A percentile compares a stretch with the other conserved stretches of the same genome.
These are phyloP conservation scores for Bombus pyrosoma DNA, from an alignment of 1,140 invertebrate species.

Conservation along the genomic window DNA sequence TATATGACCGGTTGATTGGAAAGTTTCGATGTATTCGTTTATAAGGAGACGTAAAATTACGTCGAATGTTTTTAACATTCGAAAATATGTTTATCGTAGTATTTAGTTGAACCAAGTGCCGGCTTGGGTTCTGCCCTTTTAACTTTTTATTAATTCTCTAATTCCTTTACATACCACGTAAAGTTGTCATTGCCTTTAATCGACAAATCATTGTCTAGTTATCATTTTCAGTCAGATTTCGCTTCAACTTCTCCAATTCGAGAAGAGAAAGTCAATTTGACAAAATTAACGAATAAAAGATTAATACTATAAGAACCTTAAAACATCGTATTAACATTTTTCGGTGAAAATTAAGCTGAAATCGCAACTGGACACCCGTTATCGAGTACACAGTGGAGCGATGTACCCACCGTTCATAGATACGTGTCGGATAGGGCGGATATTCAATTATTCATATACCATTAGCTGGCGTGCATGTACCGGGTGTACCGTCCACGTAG, in stretches of 20 bases:
- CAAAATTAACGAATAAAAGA: neutral
- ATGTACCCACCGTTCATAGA: constrained; percentile 53
- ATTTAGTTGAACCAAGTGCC: too few species aligned
- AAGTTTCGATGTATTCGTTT: too few species aligned
- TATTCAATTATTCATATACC: constrained; percentile 74
- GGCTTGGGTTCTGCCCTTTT: too few species aligned
- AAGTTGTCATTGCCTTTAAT: too few species aligned
- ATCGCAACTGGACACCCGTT: constrained; percentile 54
- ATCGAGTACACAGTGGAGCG: constrained; percentile 34
- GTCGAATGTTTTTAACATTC: too few species aligned
- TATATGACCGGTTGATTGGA: accelerated
- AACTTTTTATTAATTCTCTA: neutral
- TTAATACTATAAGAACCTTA: neutral
- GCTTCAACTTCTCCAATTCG: neutral
- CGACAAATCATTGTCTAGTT: neutral
- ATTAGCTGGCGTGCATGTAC: constrained; percentile 61
- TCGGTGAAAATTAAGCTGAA: neutral
- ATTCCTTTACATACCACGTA: neutral
- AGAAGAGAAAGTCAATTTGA: neutral
- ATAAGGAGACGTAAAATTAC: accelerated
- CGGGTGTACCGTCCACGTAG: constrained; percentile 53
- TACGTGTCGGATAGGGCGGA: constrained; percentile 62
- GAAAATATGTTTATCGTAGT: too few species aligned
- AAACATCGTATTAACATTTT: neutral
- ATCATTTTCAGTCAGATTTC: neutral